phyloP scores from a whole-genome alignment of 2,888 invertebrate genomes.

The Carcina quercana region DNA sequence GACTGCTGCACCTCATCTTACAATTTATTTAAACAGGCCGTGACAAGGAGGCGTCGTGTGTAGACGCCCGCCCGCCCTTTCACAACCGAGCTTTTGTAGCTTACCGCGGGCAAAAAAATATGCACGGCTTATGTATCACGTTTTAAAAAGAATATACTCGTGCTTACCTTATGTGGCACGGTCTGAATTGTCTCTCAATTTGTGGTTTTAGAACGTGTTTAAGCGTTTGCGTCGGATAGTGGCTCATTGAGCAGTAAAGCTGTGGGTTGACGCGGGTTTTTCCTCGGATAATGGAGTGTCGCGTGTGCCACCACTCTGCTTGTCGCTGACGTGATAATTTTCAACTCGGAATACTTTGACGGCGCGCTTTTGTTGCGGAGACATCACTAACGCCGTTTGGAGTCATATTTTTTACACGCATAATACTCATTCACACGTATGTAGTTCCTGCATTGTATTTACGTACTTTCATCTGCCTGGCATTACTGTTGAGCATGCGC shows the following conservation, averaged over 20 bases:
- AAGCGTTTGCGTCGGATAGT: conserved; percentile 28
- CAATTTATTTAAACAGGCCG: conserved; percentile 44
- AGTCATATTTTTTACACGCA: no score
- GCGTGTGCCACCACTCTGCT: conserved; percentile 18
- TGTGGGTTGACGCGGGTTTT: conserved; percentile 36
- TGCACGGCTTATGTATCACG: no score
- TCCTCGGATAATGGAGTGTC: conserved; percentile 14
- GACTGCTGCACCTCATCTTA: conserved; percentile 41
- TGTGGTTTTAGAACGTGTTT: conserved; percentile 34
- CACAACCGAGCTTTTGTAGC: conserved; percentile 23
- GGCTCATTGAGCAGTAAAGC: conserved; percentile 51
- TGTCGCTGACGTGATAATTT: conserved; percentile 9
- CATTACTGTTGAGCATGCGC: no score
- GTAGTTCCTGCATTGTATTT: no score
- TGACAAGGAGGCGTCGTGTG: conserved; percentile 31
- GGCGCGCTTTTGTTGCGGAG: neutral
- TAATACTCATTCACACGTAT: no score
- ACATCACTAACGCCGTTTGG: neutral
- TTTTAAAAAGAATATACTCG: no score
- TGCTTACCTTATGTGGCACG: conserved; percentile 29
- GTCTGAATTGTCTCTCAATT: conserved; percentile 48
- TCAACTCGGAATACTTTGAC: neutral
- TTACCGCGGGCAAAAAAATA: conserved; percentile 28
- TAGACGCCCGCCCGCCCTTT: conserved; percentile 39
- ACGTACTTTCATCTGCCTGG: no score